These are phyloP conservation scores for Centroberyx gerrardi DNA, from an alignment of 2,797 vertebrate genomes.

Conservation along the genomic window DNA sequence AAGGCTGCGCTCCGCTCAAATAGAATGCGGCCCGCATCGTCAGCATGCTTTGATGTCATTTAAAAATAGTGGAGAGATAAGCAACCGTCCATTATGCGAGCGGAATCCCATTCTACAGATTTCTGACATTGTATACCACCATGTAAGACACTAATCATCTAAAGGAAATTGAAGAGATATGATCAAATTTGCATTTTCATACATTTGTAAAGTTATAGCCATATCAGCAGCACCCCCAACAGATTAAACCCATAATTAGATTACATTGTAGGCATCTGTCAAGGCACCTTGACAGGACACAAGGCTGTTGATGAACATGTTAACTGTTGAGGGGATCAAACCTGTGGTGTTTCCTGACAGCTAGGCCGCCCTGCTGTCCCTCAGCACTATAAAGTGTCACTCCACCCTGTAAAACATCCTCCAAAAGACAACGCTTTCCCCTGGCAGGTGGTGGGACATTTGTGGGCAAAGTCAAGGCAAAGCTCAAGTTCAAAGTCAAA, in stretches of 20 bases:
- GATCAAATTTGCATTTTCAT: neutral
- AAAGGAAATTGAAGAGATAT: neutral
- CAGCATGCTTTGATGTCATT: conserved; percentile 25
- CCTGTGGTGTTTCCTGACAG: too few relatives aligned
- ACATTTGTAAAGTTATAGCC: neutral
- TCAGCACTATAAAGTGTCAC: too few relatives aligned
- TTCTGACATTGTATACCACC: neutral
- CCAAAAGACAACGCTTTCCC: too few relatives aligned
- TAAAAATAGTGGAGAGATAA: conserved; percentile 24
- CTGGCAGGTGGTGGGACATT: too few relatives aligned
- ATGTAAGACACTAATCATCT: neutral
- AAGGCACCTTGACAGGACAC: too few relatives aligned
- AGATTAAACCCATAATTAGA: neutral
- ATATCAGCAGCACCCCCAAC: too few relatives aligned
- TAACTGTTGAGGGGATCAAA: too few relatives aligned
- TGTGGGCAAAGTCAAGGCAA: too few relatives aligned
- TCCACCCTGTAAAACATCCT: too few relatives aligned
- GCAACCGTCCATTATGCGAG: neutral
- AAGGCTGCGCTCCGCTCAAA: conserved; percentile 58
- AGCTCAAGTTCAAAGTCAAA: too few relatives aligned
- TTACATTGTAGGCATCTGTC: neutral
- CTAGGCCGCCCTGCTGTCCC: too few relatives aligned
- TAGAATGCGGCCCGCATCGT: conserved; percentile 26
- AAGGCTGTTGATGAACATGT: too few relatives aligned
- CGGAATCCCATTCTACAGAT: neutral